Evolutionary conservation across 2,888 invertebrate species (phyloP).

Genomic region (Meghimatium bilineatum): DNA sequence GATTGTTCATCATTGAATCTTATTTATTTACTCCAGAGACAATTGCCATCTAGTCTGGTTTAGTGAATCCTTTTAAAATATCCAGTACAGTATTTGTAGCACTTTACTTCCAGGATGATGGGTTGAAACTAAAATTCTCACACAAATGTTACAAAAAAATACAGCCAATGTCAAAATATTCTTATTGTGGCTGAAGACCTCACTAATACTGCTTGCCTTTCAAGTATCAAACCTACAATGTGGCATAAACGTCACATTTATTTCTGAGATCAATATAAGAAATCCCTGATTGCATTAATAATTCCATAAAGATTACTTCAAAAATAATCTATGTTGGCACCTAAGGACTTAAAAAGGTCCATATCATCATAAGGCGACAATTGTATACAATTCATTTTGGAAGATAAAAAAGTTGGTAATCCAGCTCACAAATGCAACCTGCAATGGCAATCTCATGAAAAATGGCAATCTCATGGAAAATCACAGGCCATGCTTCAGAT

Average conservation of each 20-base stretch:
- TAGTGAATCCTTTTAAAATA: too few species aligned
- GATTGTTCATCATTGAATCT: too few species aligned
- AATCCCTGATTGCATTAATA: constrained; percentile 17
- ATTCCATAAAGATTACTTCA: not conserved
- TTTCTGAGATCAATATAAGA: constrained; percentile 11
- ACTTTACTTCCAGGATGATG: too few species aligned
- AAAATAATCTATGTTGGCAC: constrained; percentile 1
- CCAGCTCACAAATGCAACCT: not conserved
- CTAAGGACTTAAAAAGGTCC: constrained; percentile 6
- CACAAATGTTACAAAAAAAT: too few species aligned
- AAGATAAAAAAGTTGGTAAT: not conserved
- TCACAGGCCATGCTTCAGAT: not conserved
- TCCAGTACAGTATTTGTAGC: too few species aligned
- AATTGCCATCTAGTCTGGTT: too few species aligned
- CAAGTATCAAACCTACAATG: not conserved
- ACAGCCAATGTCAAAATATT: not conserved
- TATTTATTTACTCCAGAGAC: too few species aligned
- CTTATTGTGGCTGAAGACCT: not conserved
- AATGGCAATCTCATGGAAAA: constrained; percentile 6
- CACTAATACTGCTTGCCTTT: constrained; percentile 22
- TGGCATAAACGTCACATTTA: not conserved
- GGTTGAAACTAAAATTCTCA: too few species aligned
- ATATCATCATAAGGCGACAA: constrained; percentile 9
- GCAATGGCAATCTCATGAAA: not conserved
- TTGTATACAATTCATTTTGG: not conserved